phyloP scores from a whole-genome alignment of 2,113 vertebrate species.

The Muscicapa adusta region DNA sequence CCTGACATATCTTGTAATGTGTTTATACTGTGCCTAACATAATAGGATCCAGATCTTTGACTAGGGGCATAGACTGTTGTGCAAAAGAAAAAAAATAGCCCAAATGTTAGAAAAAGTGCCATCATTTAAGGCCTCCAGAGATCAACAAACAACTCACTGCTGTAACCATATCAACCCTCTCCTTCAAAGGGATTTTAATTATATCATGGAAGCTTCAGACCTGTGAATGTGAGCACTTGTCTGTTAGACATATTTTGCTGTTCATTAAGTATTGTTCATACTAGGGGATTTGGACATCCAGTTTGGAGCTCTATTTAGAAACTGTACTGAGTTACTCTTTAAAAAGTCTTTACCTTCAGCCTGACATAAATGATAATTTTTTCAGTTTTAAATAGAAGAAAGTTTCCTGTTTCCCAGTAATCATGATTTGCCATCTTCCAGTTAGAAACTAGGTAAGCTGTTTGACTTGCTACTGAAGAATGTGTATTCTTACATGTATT shows the following conservation, averaged over 20 bases:
- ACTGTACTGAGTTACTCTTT: not conserved
- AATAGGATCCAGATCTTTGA: slow-evolving; percentile 26
- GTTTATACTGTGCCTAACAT: slow-evolving; percentile 1
- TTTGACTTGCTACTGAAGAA: not conserved
- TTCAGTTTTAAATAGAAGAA: not conserved
- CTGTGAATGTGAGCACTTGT: not conserved
- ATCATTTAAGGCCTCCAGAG: not conserved
- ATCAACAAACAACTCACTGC: not conserved
- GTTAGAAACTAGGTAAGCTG: not conserved
- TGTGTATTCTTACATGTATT: no score
- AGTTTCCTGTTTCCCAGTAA: not conserved
- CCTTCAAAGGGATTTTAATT: not conserved
- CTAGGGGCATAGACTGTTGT: not conserved
- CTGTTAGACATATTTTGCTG: not conserved
- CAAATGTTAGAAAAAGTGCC: not conserved
- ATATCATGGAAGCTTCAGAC: not conserved
- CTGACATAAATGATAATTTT: not conserved
- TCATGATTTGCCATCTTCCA: not conserved
- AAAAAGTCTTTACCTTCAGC: not conserved
- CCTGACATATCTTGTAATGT: slow-evolving; percentile 5
- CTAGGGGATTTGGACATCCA: not conserved
- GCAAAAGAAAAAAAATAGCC: not conserved
- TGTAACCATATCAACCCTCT: not conserved
- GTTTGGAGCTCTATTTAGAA: not conserved
- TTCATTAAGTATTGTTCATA: not conserved